Evolutionary conservation across 2,113 vertebrate genomes (phyloP).

Genomic region (Triplophysa rosa): DNA sequence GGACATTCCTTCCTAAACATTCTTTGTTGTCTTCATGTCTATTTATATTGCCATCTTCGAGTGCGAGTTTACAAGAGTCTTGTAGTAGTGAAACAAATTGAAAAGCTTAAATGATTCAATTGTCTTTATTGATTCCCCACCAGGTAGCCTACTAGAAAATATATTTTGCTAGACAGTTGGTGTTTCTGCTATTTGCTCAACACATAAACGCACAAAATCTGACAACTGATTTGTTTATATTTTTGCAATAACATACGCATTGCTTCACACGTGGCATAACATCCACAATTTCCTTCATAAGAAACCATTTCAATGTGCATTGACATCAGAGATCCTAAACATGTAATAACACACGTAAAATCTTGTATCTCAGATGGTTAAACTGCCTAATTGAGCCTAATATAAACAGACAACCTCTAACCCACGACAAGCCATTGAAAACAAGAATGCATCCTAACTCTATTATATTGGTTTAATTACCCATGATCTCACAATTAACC

Average conservation of each 20-base stretch:
- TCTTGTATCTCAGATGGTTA: not conserved
- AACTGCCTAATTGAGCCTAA: slow-evolving; percentile 8
- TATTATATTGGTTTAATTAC: slow-evolving; percentile 49
- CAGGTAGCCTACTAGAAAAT: no score
- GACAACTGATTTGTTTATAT: not conserved
- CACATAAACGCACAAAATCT: slow-evolving; percentile 10
- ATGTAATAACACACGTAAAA: not conserved
- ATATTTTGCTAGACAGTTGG: no score
- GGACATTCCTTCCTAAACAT: not conserved
- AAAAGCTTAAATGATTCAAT: not conserved
- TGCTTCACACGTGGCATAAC: not conserved
- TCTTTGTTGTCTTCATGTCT: not conserved
- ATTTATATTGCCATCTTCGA: not conserved
- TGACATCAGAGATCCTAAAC: not conserved
- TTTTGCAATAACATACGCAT: not conserved
- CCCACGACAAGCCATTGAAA: not conserved
- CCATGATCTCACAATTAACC: slow-evolving; percentile 52
- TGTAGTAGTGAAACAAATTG: not conserved
- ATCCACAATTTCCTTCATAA: not conserved
- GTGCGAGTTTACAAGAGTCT: not conserved
- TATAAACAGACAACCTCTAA: slow-evolving; percentile 20
- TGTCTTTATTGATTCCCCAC: no score
- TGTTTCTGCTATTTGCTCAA: slow-evolving; percentile 1
- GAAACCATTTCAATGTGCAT: not conserved
- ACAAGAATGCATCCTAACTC: slow-evolving; percentile 1